phyloP scores from a whole-genome alignment of 2,113 vertebrate species.

The Strix aluco region DNA sequence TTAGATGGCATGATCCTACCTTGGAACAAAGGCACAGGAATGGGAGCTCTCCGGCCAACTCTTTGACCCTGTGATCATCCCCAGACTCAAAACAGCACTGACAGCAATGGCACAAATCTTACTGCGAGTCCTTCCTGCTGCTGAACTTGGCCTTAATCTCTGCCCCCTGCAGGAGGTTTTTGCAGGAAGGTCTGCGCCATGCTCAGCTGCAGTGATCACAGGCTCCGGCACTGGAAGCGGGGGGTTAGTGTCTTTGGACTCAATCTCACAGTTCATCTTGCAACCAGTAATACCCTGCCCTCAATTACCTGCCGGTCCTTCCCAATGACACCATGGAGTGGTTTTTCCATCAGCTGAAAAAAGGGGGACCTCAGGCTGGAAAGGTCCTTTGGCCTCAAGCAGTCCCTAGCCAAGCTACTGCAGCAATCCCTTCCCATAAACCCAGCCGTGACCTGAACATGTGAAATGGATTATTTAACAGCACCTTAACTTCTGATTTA shows the following conservation, averaged over 20 bases:
- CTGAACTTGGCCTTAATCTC: not conserved
- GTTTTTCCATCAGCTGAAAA: not conserved
- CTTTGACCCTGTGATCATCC: not conserved
- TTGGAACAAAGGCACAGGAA: not conserved
- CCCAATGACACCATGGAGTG: not conserved
- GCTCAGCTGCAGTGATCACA: not conserved
- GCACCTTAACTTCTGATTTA: not conserved
- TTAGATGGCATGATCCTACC: not conserved
- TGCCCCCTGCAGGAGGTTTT: fast-evolving
- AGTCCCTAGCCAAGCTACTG: not conserved
- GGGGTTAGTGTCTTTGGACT: not conserved
- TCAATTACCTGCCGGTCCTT: not conserved
- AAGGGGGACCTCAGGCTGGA: not conserved
- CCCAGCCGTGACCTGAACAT: not conserved
- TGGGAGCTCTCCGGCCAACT: not conserved
- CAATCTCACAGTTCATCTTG: not conserved
- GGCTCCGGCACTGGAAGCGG: not conserved
- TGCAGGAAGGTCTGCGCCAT: not conserved
- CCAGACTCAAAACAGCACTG: not conserved
- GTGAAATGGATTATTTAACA: not conserved
- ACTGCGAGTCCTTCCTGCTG: not conserved
- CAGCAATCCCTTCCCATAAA: not conserved
- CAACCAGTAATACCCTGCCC: not conserved
- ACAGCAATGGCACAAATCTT: not conserved
- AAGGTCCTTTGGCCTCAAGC: not conserved